Percentiles rank a stretch among this genome's conserved stretches.
Conservation (phyloP, 2,888 invertebrate species). For the Himalopsyche anomala region DNA sequence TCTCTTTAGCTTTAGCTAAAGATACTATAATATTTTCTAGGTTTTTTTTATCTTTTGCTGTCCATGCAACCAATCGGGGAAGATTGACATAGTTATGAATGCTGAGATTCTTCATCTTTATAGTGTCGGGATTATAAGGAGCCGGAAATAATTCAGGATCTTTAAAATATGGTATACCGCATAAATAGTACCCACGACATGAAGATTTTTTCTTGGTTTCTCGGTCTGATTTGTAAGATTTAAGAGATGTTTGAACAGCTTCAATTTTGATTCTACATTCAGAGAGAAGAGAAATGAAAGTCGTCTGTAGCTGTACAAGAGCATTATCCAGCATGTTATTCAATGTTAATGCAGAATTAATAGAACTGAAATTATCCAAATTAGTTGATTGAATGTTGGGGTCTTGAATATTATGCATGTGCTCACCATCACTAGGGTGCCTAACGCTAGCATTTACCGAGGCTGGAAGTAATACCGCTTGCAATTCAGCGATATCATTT, state of each 20-base stretch:
- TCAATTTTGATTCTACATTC: conserved; percentile 71
- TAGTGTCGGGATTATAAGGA: conserved; percentile 50
- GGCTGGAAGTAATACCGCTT: conserved; percentile 45
- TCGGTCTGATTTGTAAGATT: conserved; percentile 61
- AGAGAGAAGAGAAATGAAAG: conserved; percentile 68
- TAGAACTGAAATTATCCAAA: background rate
- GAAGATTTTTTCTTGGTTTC: conserved; percentile 51
- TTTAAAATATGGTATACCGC: conserved; percentile 83
- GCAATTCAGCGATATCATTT: conserved; percentile 52
- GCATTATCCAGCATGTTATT: conserved; percentile 72
- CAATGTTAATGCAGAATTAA: conserved; percentile 68
- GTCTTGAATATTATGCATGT: background rate
- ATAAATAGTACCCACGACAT: conserved; percentile 68
- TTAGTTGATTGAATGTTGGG: background rate
- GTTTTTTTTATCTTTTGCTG: conserved; percentile 76
- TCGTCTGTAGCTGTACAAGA: conserved; percentile 69
- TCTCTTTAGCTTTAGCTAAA: conserved; percentile 69
- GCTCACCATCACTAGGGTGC: background rate
- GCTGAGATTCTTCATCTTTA: conserved; percentile 33
- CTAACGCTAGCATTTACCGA: background rate
- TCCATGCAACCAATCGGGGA: conserved; percentile 76
- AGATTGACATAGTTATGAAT: conserved; percentile 68
- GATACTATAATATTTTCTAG: conserved; percentile 70
- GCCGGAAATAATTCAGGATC: conserved; percentile 75
- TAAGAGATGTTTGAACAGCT: conserved; percentile 66